Base-by-base conservation (phyloP, 1,140 invertebrate genomes). In the Drosophila sucinea region DNA sequence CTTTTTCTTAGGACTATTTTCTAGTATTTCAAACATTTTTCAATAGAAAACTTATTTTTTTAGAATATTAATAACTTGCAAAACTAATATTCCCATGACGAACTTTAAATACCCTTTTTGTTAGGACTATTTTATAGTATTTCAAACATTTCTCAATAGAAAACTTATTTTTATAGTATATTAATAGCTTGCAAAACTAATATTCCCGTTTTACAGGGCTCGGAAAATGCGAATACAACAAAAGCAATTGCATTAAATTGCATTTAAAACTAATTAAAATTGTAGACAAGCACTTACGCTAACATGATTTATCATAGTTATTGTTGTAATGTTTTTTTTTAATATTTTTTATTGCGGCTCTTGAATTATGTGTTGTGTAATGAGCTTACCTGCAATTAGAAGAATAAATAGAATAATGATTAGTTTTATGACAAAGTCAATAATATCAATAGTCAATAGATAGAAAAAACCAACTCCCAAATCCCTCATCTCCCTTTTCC, bases 331-430 rank as follows among this genome's bases (percentile, higher is more conserved):
- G 56, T 51, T 40, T 57, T 47, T 63, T 55, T 73, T 40, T 70
- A 69, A 58, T 54, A 54, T 40, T 57, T 47, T 63, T 55, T 73
- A 33, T 70, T 73, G 62, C 44, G 65, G 54, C 38, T 63, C 73
- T 60, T 70, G 68, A 63, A 76, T 70, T 73, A 51, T 51, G 44
- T 84, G 64, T 72, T 69, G 55, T 76, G 71, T 89, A 81, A 84
- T 77, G 69, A 81, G 83, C 87, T 90, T 90, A 90, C 87, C 87
- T 90, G 87, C 67, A 90, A 90, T 89, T 83, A 90, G 65, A 90
- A 84, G 67, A 90, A 81, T 63, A 78, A 87, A 87, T 73, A 72
- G 7, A 40, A 58, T 33, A 51, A 33, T 76, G 82, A 77, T 79
- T 67, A 70, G 58, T 71, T 79, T 32, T 10, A 60, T 11, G 27